Conservation (phyloP, 2,113 vertebrate species). For the Triplophysa dalaica region DNA sequence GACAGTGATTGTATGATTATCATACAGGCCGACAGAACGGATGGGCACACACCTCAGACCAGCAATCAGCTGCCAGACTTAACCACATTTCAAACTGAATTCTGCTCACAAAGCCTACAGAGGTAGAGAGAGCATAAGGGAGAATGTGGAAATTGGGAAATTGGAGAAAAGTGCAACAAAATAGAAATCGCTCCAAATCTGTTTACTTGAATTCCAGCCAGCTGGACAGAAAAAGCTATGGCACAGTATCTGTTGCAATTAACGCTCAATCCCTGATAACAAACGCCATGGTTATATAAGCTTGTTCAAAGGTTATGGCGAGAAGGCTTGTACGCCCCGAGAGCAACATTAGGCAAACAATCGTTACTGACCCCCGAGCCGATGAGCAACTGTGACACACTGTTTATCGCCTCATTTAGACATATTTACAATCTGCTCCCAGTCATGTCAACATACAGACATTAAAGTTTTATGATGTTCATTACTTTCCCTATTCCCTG, state of each 20-base stretch:
- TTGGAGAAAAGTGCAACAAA: neutral
- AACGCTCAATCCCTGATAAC: neutral
- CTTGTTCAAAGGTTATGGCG: neutral
- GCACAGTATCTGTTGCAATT: conserved; percentile 25
- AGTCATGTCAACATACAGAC: conserved; percentile 15
- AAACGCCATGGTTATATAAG: conserved; percentile 10
- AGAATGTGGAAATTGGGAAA: neutral
- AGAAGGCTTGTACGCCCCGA: conserved; percentile 10
- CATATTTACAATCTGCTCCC: conserved; percentile 31
- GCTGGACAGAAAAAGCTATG: conserved; percentile 1
- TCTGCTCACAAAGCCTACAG: conserved; percentile 4
- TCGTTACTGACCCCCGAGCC: conserved; percentile 20
- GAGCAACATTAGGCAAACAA: conserved; percentile 28
- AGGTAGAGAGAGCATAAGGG: conserved; percentile 7
- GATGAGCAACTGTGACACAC: conserved; percentile 28
- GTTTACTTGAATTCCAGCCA: conserved; percentile 6
- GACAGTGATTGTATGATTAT: conserved; percentile 39
- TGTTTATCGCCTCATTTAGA: conserved; percentile 37
- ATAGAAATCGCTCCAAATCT: neutral
- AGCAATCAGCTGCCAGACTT: conserved; percentile 39
- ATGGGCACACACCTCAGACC: conserved; percentile 42
- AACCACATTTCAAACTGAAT: conserved; percentile 35
- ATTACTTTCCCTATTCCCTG: conserved; percentile 5
- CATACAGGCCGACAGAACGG: conserved; percentile 39
- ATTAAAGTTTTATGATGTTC: conserved; percentile 16